phyloP scores from a whole-genome alignment of 1,140 invertebrate genomes.

The Pararge aegeria region DNA sequence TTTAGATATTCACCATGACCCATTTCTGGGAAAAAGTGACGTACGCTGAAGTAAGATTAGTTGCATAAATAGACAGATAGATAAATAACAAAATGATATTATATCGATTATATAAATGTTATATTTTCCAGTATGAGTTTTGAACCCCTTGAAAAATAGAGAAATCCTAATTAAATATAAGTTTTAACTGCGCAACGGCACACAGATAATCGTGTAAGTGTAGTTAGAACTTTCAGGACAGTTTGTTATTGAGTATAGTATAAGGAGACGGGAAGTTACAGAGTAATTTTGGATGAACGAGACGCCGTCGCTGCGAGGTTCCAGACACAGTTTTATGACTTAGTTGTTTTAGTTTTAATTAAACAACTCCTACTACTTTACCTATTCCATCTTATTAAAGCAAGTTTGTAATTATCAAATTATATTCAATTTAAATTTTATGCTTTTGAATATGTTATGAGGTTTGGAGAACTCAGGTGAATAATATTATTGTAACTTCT shows the following conservation, averaged over 20 bases:
- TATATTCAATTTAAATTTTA: not conserved
- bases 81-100: too few species aligned
- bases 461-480: not conserved
- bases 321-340: slow-evolving; percentile 14
- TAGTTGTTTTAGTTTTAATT: slow-evolving; percentile 18
- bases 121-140: too few species aligned
- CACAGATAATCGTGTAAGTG: slow-evolving; percentile 12
- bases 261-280: slow-evolving; percentile 15
- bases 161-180: not conserved
- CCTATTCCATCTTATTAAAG: not conserved
- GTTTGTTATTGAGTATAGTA: slow-evolving; percentile 16
- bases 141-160: too few species aligned
- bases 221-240: slow-evolving; percentile 7
- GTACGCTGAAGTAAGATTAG: too few species aligned
- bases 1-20: too few species aligned
- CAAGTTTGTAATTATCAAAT: slow-evolving; percentile 4
- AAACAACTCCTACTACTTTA: slow-evolving; percentile 6
- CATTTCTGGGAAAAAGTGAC: too few species aligned
- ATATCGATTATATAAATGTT: too few species aligned
- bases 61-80: too few species aligned
- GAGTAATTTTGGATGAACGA: slow-evolving; percentile 15
- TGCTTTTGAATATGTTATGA: not conserved
- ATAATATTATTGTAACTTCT: not conserved
- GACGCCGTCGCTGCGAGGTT: slow-evolving; percentile 6
- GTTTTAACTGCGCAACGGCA: not conserved